These are phyloP conservation scores for Aphidius colemani DNA, from an alignment of 2,888 invertebrate genomes.

Conservation along the genomic window DNA sequence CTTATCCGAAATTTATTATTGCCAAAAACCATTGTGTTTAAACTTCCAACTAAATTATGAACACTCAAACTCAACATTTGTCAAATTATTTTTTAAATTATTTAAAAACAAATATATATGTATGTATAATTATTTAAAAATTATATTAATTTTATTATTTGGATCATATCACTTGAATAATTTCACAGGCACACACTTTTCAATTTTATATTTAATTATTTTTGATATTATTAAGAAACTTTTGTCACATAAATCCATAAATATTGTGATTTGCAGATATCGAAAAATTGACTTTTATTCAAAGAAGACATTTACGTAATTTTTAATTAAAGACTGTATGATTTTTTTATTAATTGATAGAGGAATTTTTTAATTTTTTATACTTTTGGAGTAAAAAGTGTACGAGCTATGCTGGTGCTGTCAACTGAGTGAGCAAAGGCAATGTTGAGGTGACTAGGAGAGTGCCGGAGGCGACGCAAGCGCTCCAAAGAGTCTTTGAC, in stretches of 20 bases:
- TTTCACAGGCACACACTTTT: not conserved
- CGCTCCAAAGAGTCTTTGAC: conserved; percentile 26
- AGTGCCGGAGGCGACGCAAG: conserved; percentile 34
- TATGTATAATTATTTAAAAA: no score
- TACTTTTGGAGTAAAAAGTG: not conserved
- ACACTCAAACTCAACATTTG: conserved; percentile 54
- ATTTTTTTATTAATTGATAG: no score
- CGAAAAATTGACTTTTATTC: not conserved
- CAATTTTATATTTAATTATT: not conserved
- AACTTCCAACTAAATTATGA: conserved; percentile 49
- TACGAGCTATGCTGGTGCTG: conserved; percentile 43
- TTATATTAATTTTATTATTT: no score
- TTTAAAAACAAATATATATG: no score
- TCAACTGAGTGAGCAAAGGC: conserved; percentile 42
- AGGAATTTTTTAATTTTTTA: not conserved
- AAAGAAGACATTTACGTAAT: conserved; percentile 10
- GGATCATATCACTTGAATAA: no score
- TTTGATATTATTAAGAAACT: conserved; percentile 14
- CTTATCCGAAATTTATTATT: conserved; percentile 65
- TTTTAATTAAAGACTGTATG: not conserved
- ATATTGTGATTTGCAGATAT: not conserved
- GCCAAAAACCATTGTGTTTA: conserved; percentile 58
- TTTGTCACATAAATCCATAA: conserved; percentile 12
- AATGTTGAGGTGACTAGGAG: conserved; percentile 23
- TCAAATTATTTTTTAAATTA: not conserved